A percentile compares a stretch with the other conserved stretches of the same genome.
Evolutionary conservation across 2,888 invertebrate species (phyloP).

Genomic region (Aporophyla nigra): DNA sequence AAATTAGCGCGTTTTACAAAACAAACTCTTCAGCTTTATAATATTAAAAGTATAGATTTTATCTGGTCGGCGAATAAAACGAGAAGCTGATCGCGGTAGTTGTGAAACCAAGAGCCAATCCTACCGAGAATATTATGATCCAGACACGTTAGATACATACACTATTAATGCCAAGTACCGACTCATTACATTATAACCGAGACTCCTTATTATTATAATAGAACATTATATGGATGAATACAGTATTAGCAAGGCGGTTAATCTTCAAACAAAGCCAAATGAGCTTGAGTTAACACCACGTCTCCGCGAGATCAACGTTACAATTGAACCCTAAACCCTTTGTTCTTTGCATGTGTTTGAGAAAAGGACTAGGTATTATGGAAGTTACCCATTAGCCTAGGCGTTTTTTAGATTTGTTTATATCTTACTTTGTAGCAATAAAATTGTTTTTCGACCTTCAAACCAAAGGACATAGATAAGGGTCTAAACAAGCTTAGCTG

Average conservation of each 20-base stretch:
- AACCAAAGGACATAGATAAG: no score
- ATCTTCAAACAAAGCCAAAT: slow-evolving; percentile 47
- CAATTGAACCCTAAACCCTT: slow-evolving; percentile 41
- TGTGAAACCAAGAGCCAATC: background rate
- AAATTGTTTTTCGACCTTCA: no score
- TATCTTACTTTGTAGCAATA: no score
- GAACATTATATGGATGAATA: slow-evolving; percentile 4
- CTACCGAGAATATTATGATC: background rate
- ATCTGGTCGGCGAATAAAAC: no score
- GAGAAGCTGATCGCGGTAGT: no score
- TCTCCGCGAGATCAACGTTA: slow-evolving; percentile 15
- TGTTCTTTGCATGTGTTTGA: slow-evolving; percentile 26
- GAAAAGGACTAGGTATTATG: background rate
- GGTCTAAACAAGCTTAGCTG: no score
- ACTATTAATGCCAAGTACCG: background rate
- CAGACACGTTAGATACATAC: background rate
- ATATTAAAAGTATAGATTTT: no score
- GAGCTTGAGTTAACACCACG: slow-evolving; percentile 24
- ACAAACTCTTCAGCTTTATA: no score
- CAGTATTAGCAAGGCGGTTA: slow-evolving; percentile 13
- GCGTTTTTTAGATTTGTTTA: background rate
- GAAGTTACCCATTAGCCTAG: background rate
- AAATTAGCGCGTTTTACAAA: no score
- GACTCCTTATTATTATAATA: background rate
- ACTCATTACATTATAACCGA: background rate